Evolutionary conservation across 2,797 vertebrate species (phyloP), one percentile per base, ranked within the genome.

Genomic region (Fratercula arctica): DNA sequence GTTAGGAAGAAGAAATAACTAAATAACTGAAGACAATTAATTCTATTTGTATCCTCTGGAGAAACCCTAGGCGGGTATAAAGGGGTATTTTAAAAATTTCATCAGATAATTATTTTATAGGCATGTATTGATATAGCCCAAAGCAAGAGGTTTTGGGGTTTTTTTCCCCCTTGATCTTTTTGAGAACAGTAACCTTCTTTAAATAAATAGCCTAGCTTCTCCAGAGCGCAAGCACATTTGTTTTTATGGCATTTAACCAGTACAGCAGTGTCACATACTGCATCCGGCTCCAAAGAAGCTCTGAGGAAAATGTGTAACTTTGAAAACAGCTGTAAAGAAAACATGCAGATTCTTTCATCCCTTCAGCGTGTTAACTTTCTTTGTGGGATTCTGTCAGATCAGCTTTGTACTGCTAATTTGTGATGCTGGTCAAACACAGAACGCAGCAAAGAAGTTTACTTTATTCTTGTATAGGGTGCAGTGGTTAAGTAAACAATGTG

Each of bases 241-340:
- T 41, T 90, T 94, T 67, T 84, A 66, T 73, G 28, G 31, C 54
- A 4, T 17, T 26, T 69, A 66, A 91, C 59, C 39, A 48, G 33
- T 75, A 54, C 54, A 69, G 9, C 50, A 87, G 37, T 54, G 85
- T 87, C 81, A 39, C 83, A 43, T 39, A 26, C 7, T 79, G 50
- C 39, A 39, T 70, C 83, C 0, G 0, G 31, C 81, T 83, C 39
- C 69, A 64, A 48, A 83, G 56, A 70, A 83, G 28, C 78, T 94
- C 63, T 20, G 66, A 82, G 80, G 61, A 73, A 73, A 67, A 84
- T 13, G 25, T 43, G 39, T 78, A 14, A 57, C 87, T 81, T 72
- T 54, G 87, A 76, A 95, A 91, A 90, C 85, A 92, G 43, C 82
- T 84, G 66, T 91, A 90, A 95, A 78, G 76, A 73, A 96, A 96